Evolutionary conservation across 2,113 vertebrate species (phyloP).

Genomic region (Crotophaga sulcirostris): DNA sequence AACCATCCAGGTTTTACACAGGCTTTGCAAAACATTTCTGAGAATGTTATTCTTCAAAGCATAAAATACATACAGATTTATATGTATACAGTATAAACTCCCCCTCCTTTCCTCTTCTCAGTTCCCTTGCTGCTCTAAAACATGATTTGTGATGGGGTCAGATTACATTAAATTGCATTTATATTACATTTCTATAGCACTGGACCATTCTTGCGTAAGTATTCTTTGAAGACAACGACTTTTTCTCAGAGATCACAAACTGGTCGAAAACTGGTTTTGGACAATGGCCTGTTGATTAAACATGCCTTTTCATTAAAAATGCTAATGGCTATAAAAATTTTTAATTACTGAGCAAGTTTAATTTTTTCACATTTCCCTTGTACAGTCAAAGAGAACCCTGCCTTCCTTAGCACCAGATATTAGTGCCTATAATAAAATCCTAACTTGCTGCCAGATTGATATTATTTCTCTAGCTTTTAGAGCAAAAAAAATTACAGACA

Average conservation of each 20-base stretch:
- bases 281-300: neutral
- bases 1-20: neutral
- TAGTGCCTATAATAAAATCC: neutral
- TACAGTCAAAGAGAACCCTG: neutral
- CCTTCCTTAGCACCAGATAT: neutral
- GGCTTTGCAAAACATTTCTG: neutral
- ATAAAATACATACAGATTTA: neutral
- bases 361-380: neutral
- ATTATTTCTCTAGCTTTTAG: neutral
- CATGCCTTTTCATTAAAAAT: neutral
- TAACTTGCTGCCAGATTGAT: neutral
- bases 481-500: rapidly evolving
- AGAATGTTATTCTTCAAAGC: neutral
- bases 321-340: neutral
- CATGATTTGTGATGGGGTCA: neutral
- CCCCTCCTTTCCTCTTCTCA: neutral
- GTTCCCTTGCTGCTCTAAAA: neutral
- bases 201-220: neutral
- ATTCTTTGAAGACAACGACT: neutral
- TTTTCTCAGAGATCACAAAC: neutral
- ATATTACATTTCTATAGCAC: neutral
- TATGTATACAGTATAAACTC: neutral
- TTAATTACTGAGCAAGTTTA: neutral
- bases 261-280: neutral
- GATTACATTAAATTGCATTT: neutral